phyloP scores from a whole-genome alignment of 2,113 vertebrate genomes.

The Tylochromis polylepis region DNA sequence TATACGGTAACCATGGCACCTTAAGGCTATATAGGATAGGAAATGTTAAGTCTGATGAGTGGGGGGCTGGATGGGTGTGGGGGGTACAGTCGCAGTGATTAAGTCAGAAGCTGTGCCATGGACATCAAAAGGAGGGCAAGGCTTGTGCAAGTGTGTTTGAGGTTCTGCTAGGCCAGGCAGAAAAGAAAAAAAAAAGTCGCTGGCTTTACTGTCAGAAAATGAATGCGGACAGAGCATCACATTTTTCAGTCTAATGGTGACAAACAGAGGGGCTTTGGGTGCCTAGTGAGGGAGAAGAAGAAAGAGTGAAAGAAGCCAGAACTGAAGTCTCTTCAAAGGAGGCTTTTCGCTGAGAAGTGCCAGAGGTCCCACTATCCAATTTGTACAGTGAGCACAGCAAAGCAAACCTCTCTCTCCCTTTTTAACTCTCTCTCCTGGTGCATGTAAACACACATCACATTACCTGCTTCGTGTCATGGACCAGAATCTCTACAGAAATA shows the following conservation, averaged over 20 bases:
- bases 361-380: conserved; percentile 63
- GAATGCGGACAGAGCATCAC: conserved; percentile 52
- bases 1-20: conserved; percentile 66
- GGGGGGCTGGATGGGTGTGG: not conserved
- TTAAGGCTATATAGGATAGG: conserved; percentile 48
- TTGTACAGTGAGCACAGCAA: conserved; percentile 46
- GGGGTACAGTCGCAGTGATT: conserved; percentile 41
- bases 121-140: conserved; percentile 67
- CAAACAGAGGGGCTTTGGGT: conserved; percentile 67
- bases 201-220: conserved; percentile 66
- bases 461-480: conserved; percentile 23
- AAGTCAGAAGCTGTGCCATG: conserved; percentile 47
- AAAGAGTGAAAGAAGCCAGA: conserved; percentile 51
- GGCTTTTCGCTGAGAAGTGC: conserved; percentile 52
- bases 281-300: conserved; percentile 56
- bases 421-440: not conserved
- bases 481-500: not conserved
- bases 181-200: conserved; percentile 43
- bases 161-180: conserved; percentile 60
- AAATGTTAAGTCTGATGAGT: conserved; percentile 41
- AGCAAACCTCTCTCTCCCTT: conserved; percentile 30
- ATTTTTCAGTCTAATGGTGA: conserved; percentile 66
- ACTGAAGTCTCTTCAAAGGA: conserved; percentile 61
- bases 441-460: conserved; percentile 35
- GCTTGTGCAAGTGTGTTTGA: conserved; percentile 57